Base-by-base conservation (phyloP, 2,113 vertebrate genomes). In the Carassius carassius region DNA sequence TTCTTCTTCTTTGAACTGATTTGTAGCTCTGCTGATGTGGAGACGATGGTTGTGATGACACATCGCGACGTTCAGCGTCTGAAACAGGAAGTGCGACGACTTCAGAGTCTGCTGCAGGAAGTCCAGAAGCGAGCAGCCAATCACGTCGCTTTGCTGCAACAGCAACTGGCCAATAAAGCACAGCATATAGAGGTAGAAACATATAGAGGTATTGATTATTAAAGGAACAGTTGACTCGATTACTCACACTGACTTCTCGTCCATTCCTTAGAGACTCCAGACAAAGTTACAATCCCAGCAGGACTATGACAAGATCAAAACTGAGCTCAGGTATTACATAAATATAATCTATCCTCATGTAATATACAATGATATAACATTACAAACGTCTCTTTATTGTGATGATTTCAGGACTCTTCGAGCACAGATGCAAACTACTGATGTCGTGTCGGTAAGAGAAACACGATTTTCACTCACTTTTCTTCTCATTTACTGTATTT, bases 301-400 rank as follows among this genome's bases (percentile, higher is more conserved):
- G 0, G 97, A 99, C 93, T 98, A 98, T 0, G 97, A 98, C 89
- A 97, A 98, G 93, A 98, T 98, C 92, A 99, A 99, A 94, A 97
- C 97, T 0, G 97, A 99, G 91, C 94, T 99, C 92, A 99, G 97
- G 98, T 99, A 92, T 4, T 23, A n/a, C 29, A 8, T 29, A 83
- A 54, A 23, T 4, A 17, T 29, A 58, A 10, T 16, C 19, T 23
- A 13, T 56, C 44, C 11, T 62, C 8, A 4, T 4, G n/a, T n/a
- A 13, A 44, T 58, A 37, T 16, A 4, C 16, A 49, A 16, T 29
- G 25, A 51, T 54, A n/a, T 25, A 0, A 4, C 1, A 41, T 41
- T 41, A 41, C 7, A 41, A 44, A 21, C 0, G 7, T 75, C 11
- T 74, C 8, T 35, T 74, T 69, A 73, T 19, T 86, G n/a, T 5